Base-by-base conservation (phyloP, 2,113 vertebrate species). In the Salvator merianae region DNA sequence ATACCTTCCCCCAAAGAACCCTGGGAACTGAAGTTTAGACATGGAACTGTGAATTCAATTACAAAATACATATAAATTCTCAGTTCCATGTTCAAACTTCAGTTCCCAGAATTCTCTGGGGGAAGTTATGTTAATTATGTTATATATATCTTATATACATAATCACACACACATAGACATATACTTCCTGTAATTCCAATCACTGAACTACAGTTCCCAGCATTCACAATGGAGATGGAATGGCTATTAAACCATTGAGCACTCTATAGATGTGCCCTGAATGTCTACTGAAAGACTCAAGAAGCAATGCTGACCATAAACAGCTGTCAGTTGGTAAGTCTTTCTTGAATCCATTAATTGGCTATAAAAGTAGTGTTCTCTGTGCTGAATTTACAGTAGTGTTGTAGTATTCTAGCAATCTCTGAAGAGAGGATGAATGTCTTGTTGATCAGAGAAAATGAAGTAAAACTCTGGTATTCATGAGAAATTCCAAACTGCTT, bases 361-460 rank as follows among this genome's bases (percentile, higher is more conserved):
- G 16, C 26, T 65, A 22, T 65, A 36, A 71, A 72, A 73, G 16
- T 34, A 63, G 7, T 18, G 43, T 36, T 34, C 18, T 36, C 38
- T 65, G 28, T 63, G 20, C 36, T 71, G 38, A 14, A 22, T 85
- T 79, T 38, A 72, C 14, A 79, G 71, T 65, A 5, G 7, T 13
- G 62, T 43, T 28, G 4, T 16, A 32, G n/a, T 30, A 40, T 14
- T 77, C 75, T n/a, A 28, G 7, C 69, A 32, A 20, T 69, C 65
- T 38, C 32, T 12, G 50, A n/a, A n/a, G 38, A 38, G 47, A 82
- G 32, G 69, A 13, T 38, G 26, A 59, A 82, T 72, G 47, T 72
- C 34, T 59, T 59, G n/a, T 28, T 82, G 80, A 82, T 65, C 70
- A 74, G 81, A 55, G 38, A 63, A 63, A 32, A 74, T 28, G 81